Evolutionary conservation across 64 coral and sea anemone species (phyloP).

Genomic region (Astreopora myriophthalma): DNA sequence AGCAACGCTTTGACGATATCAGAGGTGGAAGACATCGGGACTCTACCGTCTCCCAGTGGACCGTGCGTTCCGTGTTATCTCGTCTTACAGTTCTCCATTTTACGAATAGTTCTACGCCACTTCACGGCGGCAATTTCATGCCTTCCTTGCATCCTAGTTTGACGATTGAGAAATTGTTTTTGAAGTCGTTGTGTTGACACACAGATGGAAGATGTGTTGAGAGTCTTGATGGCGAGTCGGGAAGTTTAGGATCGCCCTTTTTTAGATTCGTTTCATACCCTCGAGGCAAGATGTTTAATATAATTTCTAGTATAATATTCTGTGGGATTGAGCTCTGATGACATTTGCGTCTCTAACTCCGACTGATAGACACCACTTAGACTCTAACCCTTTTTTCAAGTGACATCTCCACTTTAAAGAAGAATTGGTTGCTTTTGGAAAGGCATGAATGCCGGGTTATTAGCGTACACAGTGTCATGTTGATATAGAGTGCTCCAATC

Average conservation of each 20-base stretch:
- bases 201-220: background rate
- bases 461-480: background rate
- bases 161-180: background rate
- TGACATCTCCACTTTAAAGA: conserved; percentile 16
- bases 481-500: background rate
- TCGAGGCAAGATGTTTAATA: background rate
- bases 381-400: background rate
- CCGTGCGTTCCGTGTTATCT: background rate
- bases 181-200: background rate
- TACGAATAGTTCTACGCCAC: background rate
- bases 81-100: background rate
- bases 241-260: background rate
- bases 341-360: background rate
- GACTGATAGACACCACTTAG: background rate
- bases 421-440: conserved; percentile 1
- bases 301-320: background rate
- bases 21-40: conserved; percentile 18
- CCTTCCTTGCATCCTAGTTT: background rate
- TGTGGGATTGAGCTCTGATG: no score
- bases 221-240: background rate
- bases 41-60: background rate
- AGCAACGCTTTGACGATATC: conserved; percentile 51
- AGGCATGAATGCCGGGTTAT: conserved; percentile 9
- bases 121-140: background rate
- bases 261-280: background rate